A percentile compares a stretch with the other conserved stretches of the same genome.
Conservation (phyloP, 2,797 vertebrate genomes). For the Lepilemur septentrionalis region DNA sequence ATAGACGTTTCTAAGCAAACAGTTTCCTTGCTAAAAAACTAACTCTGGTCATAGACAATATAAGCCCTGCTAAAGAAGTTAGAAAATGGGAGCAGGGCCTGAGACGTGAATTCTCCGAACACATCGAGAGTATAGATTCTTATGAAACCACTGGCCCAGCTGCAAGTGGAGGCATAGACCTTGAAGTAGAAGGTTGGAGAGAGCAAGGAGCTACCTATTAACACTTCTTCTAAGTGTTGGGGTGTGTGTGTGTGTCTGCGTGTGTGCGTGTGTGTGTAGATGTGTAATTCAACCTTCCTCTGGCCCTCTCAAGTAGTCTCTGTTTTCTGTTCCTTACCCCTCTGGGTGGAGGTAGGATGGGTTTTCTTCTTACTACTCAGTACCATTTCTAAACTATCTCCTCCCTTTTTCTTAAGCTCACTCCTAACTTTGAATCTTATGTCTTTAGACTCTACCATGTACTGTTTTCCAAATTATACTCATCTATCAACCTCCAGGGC, state of each 20-base stretch:
- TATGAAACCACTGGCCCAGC: not conserved
- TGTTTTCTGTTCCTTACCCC: not conserved
- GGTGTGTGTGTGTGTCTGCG: not conserved
- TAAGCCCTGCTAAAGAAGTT: not conserved
- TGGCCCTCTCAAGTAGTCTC: not conserved
- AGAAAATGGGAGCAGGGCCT: not conserved
- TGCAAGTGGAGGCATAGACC: not conserved
- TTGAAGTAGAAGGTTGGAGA: not conserved
- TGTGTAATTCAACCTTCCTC: not conserved
- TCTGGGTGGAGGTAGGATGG: not conserved
- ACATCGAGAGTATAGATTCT: not conserved
- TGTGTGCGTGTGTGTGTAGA: not conserved
- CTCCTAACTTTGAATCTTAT: not conserved
- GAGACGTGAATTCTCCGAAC: not conserved
- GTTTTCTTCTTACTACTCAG: not conserved
- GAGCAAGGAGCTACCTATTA: not conserved
- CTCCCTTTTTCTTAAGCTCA: not conserved
- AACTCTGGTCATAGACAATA: not conserved
- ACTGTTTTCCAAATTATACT: constrained; percentile 6
- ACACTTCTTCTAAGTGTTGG: not conserved
- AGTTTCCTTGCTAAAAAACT: not conserved
- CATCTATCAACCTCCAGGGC: not conserved
- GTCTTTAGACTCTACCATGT: not conserved
- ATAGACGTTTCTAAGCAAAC: not conserved
- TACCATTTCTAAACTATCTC: not conserved